phyloP scores from a whole-genome alignment of 2,113 vertebrate genomes.

The Hylia prasina region DNA sequence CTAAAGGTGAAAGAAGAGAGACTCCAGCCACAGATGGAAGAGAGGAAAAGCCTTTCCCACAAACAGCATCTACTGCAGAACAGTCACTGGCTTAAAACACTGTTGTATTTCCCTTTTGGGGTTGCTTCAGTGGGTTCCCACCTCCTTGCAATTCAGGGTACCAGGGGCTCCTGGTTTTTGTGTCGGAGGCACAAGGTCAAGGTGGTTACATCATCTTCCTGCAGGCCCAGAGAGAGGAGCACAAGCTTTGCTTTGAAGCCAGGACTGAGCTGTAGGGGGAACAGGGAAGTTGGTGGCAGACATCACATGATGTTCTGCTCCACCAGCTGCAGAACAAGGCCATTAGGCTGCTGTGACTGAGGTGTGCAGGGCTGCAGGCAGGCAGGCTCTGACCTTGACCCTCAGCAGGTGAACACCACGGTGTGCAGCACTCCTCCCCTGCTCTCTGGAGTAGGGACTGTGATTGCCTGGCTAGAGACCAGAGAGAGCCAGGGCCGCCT shows the following conservation, averaged over 20 bases:
- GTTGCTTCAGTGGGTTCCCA: not conserved
- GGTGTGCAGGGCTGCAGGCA: not conserved
- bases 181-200: not conserved
- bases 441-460: not conserved
- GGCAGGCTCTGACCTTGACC: slow-evolving; percentile 33
- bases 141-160: not conserved
- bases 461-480: not conserved
- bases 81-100: not conserved
- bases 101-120: not conserved
- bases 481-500: not conserved
- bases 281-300: not conserved
- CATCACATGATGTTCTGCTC: slow-evolving; percentile 51
- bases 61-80: not conserved
- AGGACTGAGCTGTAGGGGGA: not conserved
- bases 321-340: not conserved
- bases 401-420: not conserved
- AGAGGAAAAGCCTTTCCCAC: not conserved
- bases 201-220: not conserved
- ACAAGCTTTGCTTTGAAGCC: not conserved
- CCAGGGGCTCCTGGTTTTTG: rapidly evolving
- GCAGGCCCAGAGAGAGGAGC: not conserved
- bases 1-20: not conserved
- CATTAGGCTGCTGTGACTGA: slow-evolving; percentile 4
- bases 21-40: not conserved
- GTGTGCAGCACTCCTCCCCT: not conserved